These are phyloP conservation scores for Dryobates pubescens DNA, from an alignment of 2,797 vertebrate genomes.

Conservation along the genomic window DNA sequence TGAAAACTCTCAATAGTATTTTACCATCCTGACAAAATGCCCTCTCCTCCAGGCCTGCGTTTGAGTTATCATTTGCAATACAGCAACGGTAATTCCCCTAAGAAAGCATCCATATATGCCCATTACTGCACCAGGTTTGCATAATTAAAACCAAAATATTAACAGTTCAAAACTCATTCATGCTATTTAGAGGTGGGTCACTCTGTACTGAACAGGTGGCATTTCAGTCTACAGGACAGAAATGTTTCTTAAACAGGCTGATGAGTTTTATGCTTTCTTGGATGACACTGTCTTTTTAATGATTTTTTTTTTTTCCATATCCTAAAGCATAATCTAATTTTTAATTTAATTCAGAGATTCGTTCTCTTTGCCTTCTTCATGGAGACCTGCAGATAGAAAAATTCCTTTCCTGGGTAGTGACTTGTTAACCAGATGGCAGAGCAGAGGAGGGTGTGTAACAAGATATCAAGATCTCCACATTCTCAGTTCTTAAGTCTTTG, in stretches of 20 bases:
- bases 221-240: not conserved
- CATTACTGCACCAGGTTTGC: not conserved
- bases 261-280: not conserved
- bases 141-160: not conserved
- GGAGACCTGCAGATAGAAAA: not conserved
- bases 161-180: not conserved
- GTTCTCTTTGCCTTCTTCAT: not conserved
- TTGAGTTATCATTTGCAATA: constrained; percentile 15
- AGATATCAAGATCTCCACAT: not conserved
- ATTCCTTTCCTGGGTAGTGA: not conserved
- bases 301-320: not conserved
- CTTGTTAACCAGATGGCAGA: constrained; percentile 18
- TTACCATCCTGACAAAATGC: not conserved
- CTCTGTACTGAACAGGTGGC: not conserved
- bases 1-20: not conserved
- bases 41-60: not conserved
- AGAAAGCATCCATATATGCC: not conserved
- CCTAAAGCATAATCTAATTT: not conserved
- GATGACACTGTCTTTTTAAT: not conserved
- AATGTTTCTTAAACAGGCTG: not conserved
- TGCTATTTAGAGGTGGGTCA: not conserved
- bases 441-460: not conserved
- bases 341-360: constrained; percentile 5
- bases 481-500: constrained; percentile 2
- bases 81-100: not conserved